Percentiles rank a stretch among this genome's conserved stretches.
Conservation (phyloP, 37 sponge, comb jelly and placozoan species). For the Cliona cf. orientalis region DNA sequence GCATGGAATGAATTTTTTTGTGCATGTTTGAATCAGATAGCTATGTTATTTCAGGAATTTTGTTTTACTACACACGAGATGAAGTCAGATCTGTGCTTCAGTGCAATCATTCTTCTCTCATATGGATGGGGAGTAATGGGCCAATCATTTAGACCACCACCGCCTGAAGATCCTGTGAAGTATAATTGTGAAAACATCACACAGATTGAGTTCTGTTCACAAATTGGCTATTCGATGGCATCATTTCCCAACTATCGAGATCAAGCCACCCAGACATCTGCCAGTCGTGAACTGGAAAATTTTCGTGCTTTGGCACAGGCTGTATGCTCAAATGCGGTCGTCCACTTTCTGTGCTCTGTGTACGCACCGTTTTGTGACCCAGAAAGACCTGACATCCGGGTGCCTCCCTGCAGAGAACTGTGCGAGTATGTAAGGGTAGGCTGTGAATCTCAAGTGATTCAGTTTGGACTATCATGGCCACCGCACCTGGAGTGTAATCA, state of each 20-base stretch:
- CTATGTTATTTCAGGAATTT: too few relatives aligned
- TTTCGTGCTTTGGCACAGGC: slow-evolving; percentile 35
- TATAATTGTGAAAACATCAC: slow-evolving; percentile 37
- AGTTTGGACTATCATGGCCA: slow-evolving; percentile 50
- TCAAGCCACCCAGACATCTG: slow-evolving; percentile 31
- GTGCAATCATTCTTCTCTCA: too few relatives aligned
- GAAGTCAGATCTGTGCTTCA: too few relatives aligned
- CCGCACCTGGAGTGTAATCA: slow-evolving; percentile 54
- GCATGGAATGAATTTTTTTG: too few relatives aligned
- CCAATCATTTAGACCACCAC: too few relatives aligned
- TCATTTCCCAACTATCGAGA: slow-evolving; percentile 63
- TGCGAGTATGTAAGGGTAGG: slow-evolving; percentile 54
- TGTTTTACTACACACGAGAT: too few relatives aligned
- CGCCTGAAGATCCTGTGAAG: not conserved
- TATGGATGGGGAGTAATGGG: too few relatives aligned
- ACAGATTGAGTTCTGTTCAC: slow-evolving; percentile 19
- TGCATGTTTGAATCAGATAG: too few relatives aligned
- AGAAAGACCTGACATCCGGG: not conserved
- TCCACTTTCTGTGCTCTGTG: slow-evolving; percentile 73
- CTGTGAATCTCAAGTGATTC: slow-evolving; percentile 28
- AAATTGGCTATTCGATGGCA: slow-evolving; percentile 19
- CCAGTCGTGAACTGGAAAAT: slow-evolving; percentile 44
- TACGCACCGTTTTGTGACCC: slow-evolving; percentile 69
- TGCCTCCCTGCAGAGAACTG: slow-evolving; percentile 61
- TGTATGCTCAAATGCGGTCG: slow-evolving; percentile 71